Evolutionary conservation across 2,888 invertebrate genomes (phyloP).

Genomic region (Polyommatus icarus): DNA sequence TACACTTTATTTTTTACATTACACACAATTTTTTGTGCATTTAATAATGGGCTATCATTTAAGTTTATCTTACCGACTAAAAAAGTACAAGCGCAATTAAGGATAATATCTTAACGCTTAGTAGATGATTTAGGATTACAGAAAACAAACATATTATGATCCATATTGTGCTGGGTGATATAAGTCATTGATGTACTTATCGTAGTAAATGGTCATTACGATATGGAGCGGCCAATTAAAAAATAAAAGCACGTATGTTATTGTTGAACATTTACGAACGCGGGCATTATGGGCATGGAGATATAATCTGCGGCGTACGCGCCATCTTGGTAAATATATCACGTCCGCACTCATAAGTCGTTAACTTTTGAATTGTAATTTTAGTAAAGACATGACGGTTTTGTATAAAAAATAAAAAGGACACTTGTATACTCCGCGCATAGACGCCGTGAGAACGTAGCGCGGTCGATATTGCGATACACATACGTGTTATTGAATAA

Average conservation of each 20-base stretch:
- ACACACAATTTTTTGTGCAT: no score
- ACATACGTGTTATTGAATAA: slow-evolving; percentile 6
- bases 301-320: slow-evolving; percentile 64
- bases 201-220: slow-evolving; percentile 28
- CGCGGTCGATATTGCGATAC: slow-evolving; percentile 35
- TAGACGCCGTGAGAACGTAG: slow-evolving; percentile 61
- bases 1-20: no score
- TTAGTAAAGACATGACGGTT: slow-evolving; percentile 56
- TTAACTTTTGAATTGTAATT: slow-evolving; percentile 59
- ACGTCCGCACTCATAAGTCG: slow-evolving; percentile 73
- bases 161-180: slow-evolving; percentile 31
- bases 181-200: slow-evolving; percentile 30
- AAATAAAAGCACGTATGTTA: slow-evolving; percentile 71
- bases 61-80: no score
- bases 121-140: not conserved
- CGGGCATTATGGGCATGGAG: slow-evolving; percentile 65
- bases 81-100: not conserved
- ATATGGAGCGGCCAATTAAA: slow-evolving; percentile 53
- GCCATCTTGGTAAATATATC: slow-evolving; percentile 64
- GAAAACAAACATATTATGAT: not conserved
- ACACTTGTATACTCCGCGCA: slow-evolving; percentile 53
- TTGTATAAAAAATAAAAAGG: slow-evolving; percentile 56
- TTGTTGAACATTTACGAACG: slow-evolving; percentile 65
- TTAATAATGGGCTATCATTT: not conserved
- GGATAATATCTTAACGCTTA: slow-evolving; percentile 11